Evolutionary conservation across 2,797 vertebrate species (phyloP).

Genomic region (Galago senegalensis): DNA sequence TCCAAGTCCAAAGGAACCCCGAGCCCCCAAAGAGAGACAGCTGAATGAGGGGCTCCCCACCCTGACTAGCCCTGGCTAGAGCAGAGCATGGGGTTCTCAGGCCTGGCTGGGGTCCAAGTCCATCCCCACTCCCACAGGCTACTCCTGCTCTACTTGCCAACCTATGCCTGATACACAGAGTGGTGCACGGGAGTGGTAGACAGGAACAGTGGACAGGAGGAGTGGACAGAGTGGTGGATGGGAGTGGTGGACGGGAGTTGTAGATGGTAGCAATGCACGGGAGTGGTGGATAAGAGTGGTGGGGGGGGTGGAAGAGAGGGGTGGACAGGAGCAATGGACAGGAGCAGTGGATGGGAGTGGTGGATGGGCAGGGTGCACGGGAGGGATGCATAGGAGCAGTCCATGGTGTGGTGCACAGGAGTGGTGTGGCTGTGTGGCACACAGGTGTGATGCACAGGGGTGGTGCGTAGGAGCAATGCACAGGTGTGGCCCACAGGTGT

Average conservation of each 20-base stretch:
- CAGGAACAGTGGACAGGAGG: not conserved
- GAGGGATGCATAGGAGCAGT: not conserved
- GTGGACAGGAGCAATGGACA: too few species aligned
- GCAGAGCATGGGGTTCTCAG: not conserved
- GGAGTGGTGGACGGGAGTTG: not conserved
- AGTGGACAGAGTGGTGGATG: too few species aligned
- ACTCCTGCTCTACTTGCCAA: not conserved
- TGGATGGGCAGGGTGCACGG: not conserved
- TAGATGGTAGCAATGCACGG: not conserved
- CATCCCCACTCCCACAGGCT: not conserved
- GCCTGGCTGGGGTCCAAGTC: not conserved
- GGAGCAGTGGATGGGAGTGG: not conserved
- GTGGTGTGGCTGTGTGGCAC: not conserved
- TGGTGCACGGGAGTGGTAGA: fast-evolving
- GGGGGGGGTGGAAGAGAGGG: too few species aligned
- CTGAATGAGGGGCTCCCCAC: not conserved
- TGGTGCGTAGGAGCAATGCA: not conserved
- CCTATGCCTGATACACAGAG: not conserved
- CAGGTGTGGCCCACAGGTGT: not conserved
- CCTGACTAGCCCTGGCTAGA: not conserved
- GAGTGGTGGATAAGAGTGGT: too few species aligned
- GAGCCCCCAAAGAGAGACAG: not conserved
- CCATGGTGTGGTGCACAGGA: not conserved
- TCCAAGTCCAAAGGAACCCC: not conserved
- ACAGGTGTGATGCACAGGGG: not conserved